These are phyloP conservation scores for Nomia melanderi DNA, from an alignment of 1,140 invertebrate genomes.

Conservation along the genomic window DNA sequence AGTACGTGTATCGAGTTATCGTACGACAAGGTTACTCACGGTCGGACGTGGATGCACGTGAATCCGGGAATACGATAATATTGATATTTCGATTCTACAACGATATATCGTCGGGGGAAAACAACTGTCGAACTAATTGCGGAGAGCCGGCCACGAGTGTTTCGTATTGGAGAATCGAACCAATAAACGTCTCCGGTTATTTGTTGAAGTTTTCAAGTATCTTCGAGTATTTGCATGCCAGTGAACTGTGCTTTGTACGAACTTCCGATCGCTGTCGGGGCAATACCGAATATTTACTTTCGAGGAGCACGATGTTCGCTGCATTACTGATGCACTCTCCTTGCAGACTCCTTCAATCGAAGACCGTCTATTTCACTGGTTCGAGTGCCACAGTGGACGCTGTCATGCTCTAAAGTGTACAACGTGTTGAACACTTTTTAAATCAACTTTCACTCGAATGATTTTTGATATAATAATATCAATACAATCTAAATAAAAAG, in stretches of 20 bases:
- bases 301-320: not conserved
- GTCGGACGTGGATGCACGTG: not conserved
- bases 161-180: not conserved
- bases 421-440: not conserved
- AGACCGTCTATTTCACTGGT: not conserved
- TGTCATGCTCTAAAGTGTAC: not conserved
- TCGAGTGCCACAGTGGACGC: no score
- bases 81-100: not conserved
- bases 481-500: not conserved
- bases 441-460: not conserved
- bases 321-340: constrained; percentile 23
- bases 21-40: not conserved
- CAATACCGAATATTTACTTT: constrained; percentile 15
- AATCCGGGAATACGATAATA: not conserved
- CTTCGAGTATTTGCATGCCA: not conserved
- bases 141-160: not conserved
- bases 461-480: no score
- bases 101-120: not conserved
- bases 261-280: not conserved
- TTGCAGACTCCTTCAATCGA: not conserved
- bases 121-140: not conserved
- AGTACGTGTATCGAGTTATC: not conserved
- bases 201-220: not conserved
- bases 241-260: not conserved
- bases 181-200: not conserved